Percentiles rank a stretch among this genome's conserved stretches.
These are phyloP conservation scores for Ephydatia muelleri DNA, from an alignment of 37 sponge, comb jelly and placozoan genomes.

Conservation along the genomic window DNA sequence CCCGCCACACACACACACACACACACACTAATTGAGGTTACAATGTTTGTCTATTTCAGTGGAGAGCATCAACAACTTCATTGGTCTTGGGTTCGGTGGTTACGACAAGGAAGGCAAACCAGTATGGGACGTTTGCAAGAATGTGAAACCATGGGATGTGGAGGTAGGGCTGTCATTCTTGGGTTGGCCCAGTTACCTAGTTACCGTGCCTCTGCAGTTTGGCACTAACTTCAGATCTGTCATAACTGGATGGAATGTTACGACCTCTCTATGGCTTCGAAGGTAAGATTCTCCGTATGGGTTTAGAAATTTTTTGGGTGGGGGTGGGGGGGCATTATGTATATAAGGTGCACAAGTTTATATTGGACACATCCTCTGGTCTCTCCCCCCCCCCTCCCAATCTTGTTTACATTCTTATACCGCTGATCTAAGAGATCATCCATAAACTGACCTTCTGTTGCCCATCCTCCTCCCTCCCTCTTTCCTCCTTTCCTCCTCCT, in stretches of 20 bases:
- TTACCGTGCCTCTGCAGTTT: too few species aligned
- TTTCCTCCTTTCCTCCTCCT: not conserved
- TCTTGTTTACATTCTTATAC: too few species aligned
- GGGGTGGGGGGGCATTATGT: too few species aligned
- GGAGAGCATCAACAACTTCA: slow-evolving; percentile 69
- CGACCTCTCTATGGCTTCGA: slow-evolving; percentile 11
- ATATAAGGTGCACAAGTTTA: too few species aligned
- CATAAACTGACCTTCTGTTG: not conserved
- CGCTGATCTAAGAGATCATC: too few species aligned
- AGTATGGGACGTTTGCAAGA: slow-evolving; percentile 66
- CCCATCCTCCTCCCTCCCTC: not conserved
- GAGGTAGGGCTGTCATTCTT: slow-evolving; percentile 49
- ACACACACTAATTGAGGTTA: too few species aligned
- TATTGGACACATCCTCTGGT: too few species aligned
- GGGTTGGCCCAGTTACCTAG: not conserved
- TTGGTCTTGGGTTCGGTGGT: slow-evolving; percentile 86
- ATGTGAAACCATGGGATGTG: slow-evolving; percentile 21
- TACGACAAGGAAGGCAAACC: slow-evolving; percentile 63
- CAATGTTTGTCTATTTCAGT: not conserved
- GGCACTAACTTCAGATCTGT: slow-evolving; percentile 6
- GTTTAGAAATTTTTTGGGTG: too few species aligned
- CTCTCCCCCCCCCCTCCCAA: too few species aligned
- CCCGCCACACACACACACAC: too few species aligned
- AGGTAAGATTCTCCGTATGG: too few species aligned
- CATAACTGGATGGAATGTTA: slow-evolving; percentile 13